Evolutionary conservation across 2,888 invertebrate species (phyloP).

Genomic region (Marasmarcha lunaedactyla): DNA sequence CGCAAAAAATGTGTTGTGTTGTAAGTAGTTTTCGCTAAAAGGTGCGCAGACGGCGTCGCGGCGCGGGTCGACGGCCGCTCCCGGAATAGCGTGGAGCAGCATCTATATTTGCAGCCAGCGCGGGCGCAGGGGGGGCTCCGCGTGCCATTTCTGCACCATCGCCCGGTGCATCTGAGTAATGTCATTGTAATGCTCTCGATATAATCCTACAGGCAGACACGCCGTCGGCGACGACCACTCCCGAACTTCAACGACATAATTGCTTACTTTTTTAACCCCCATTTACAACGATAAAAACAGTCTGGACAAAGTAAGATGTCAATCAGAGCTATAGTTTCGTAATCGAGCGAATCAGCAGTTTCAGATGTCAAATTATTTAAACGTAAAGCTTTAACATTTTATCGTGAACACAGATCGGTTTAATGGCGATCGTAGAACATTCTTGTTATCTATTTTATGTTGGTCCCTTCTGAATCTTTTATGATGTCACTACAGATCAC

Average conservation of each 20-base stretch:
- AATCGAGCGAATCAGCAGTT: no score
- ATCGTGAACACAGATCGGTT: no score
- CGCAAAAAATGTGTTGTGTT: conserved; percentile 55
- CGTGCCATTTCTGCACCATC: conserved; percentile 68
- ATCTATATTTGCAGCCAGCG: conserved; percentile 63
- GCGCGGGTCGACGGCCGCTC: conserved; percentile 68
- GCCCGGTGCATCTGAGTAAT: conserved; percentile 70
- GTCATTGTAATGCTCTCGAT: conserved; percentile 67
- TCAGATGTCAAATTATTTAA: no score
- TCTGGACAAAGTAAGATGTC: no score
- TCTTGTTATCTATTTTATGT: no score
- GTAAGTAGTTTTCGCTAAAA: conserved; percentile 61
- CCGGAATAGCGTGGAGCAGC: conserved; percentile 65
- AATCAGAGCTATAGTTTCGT: no score
- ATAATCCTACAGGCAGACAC: conserved; percentile 53
- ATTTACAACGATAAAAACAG: neutral
- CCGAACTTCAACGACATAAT: neutral
- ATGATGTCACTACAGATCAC: no score
- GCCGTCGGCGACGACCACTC: conserved; percentile 36
- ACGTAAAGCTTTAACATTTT: no score
- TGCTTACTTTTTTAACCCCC: neutral
- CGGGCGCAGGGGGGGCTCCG: conserved; percentile 47
- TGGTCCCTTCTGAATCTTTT: no score
- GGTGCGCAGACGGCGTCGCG: conserved; percentile 69
- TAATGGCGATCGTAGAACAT: no score